Conservation (phyloP, 2,797 vertebrate species). For the Manis crassicaudata region DNA sequence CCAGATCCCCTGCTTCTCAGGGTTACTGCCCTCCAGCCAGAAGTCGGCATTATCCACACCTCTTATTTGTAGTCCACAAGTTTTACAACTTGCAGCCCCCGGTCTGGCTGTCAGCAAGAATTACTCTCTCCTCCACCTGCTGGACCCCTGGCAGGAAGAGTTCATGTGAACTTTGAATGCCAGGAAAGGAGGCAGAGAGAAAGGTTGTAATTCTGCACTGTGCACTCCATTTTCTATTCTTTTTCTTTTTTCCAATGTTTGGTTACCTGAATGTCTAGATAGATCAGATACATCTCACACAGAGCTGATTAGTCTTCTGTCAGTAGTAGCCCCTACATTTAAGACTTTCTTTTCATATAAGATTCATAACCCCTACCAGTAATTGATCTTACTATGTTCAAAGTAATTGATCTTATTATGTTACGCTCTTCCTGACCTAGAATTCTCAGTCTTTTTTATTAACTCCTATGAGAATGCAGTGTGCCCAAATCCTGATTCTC, state of each 20-base stretch:
- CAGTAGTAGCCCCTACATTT: neutral
- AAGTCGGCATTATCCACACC: neutral
- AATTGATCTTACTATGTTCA: neutral
- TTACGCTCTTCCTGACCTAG: neutral
- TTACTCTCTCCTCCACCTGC: neutral
- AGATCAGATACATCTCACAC: neutral
- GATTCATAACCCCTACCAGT: neutral
- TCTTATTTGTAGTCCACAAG: neutral
- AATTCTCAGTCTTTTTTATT: constrained; percentile 14
- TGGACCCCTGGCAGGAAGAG: neutral
- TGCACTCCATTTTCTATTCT: neutral
- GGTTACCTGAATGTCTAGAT: neutral
- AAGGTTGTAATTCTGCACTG: neutral
- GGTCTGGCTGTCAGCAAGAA: neutral
- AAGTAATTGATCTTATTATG: neutral
- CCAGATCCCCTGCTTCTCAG: neutral
- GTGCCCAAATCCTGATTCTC: neutral
- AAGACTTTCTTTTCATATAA: neutral
- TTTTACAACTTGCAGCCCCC: neutral
- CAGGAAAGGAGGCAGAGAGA: neutral
- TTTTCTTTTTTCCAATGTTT: neutral
- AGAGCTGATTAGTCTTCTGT: neutral
- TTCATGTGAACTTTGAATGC: neutral
- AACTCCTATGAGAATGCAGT: neutral
- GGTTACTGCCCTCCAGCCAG: neutral